phyloP scores from a whole-genome alignment of 2,797 vertebrate species.

The Chlorospingus flavigularis region DNA sequence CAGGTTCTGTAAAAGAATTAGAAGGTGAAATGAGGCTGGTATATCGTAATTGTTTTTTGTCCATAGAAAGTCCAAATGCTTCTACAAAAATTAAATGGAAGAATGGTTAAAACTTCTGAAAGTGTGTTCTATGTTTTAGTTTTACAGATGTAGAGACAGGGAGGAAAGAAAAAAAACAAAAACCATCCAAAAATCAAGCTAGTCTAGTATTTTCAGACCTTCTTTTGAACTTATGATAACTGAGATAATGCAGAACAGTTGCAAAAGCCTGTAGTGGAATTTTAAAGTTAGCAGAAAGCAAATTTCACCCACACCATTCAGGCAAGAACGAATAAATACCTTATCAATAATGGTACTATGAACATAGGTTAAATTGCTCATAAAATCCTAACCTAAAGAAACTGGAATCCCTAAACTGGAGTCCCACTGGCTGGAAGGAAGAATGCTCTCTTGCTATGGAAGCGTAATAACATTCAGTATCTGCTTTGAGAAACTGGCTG shows the following conservation, averaged over 20 bases:
- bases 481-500: neutral
- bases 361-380: neutral
- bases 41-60: neutral
- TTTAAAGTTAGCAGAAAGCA: neutral
- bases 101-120: neutral
- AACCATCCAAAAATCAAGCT: neutral
- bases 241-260: neutral
- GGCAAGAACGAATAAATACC: neutral
- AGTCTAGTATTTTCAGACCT: neutral
- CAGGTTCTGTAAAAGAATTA: neutral
- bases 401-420: neutral
- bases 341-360: neutral
- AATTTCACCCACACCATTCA: neutral
- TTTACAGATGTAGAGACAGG: neutral
- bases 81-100: neutral
- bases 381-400: neutral
- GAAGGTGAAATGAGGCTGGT: neutral
- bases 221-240: neutral
- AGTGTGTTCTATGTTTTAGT: neutral
- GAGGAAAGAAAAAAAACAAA: neutral
- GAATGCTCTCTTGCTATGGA: neutral
- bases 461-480: neutral
- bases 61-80: neutral
- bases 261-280: neutral
- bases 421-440: neutral